Percentiles rank a stretch among this genome's conserved stretches.
Evolutionary conservation across 2,797 vertebrate species (phyloP).

Genomic region (Vipera ursinii): DNA sequence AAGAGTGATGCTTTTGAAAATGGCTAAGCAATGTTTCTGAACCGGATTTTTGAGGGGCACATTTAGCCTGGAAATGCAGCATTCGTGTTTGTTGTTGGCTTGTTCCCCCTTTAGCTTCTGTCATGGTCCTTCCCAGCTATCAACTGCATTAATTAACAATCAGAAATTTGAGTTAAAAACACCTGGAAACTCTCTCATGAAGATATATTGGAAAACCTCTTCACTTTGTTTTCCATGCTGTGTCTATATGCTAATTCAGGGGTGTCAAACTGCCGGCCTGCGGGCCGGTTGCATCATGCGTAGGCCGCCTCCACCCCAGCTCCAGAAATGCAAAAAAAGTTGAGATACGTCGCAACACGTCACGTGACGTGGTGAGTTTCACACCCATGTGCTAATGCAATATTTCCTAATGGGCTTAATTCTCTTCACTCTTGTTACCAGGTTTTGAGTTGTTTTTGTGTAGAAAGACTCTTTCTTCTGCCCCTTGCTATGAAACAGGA

Average conservation of each 20-base stretch:
- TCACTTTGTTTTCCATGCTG: background rate
- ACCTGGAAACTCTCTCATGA: constrained; percentile 3
- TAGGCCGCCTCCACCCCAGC: too few species aligned
- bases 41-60: background rate
- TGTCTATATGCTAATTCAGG: constrained; percentile 3
- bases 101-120: background rate
- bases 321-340: too few species aligned
- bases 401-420: constrained; percentile 14
- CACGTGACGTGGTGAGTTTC: too few species aligned
- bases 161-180: constrained; percentile 17
- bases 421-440: constrained; percentile 18
- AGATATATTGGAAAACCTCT: background rate
- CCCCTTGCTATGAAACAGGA: background rate
- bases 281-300: too few species aligned
- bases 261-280: too few species aligned
- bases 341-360: too few species aligned
- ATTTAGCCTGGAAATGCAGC: background rate
- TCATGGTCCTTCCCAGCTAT: background rate
- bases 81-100: background rate
- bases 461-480: background rate
- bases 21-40: background rate
- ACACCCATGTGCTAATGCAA: background rate
- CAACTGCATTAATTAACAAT: constrained; percentile 5
- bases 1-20: background rate
- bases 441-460: background rate